Evolutionary conservation across 2,888 invertebrate genomes (phyloP).

Genomic region (Hydriomena furcata): DNA sequence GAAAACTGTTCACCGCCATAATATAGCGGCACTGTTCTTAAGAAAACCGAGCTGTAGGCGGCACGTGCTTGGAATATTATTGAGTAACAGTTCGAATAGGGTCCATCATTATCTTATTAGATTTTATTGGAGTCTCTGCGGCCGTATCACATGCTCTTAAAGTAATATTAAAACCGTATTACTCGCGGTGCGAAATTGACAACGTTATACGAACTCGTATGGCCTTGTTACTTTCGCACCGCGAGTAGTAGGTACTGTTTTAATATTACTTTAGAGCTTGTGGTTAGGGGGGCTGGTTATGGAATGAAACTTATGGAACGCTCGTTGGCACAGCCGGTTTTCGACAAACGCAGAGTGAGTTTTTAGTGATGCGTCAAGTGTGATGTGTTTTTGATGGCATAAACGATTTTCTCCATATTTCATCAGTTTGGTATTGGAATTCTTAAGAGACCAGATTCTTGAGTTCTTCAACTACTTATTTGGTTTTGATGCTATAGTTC

Average conservation of each 20-base stretch:
- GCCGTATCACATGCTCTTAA: too few relatives aligned
- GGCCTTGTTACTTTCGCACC: too few relatives aligned
- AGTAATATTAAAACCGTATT: too few relatives aligned
- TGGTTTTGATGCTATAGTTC: neutral
- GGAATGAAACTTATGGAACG: neutral
- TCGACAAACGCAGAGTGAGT: slow-evolving; percentile 2
- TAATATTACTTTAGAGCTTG: too few relatives aligned
- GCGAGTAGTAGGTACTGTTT: too few relatives aligned
- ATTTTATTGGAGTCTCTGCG: slow-evolving; percentile 7
- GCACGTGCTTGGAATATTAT: slow-evolving; percentile 19
- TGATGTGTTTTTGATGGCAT: neutral
- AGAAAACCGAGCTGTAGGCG: neutral
- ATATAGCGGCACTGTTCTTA: neutral
- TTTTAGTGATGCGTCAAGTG: slow-evolving; percentile 1
- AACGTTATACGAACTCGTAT: too few relatives aligned
- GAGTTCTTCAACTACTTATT: neutral
- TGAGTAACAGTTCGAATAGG: slow-evolving; percentile 13
- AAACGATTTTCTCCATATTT: neutral
- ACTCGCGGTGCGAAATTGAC: too few relatives aligned
- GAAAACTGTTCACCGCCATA: too few relatives aligned
- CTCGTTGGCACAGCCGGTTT: slow-evolving; percentile 2
- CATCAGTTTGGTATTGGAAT: neutral
- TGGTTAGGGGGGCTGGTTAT: too few relatives aligned
- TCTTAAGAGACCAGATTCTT: neutral
- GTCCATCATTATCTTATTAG: slow-evolving; percentile 16